phyloP scores from a whole-genome alignment of 1,140 invertebrate genomes.

The Diabrotica undecimpunctata region DNA sequence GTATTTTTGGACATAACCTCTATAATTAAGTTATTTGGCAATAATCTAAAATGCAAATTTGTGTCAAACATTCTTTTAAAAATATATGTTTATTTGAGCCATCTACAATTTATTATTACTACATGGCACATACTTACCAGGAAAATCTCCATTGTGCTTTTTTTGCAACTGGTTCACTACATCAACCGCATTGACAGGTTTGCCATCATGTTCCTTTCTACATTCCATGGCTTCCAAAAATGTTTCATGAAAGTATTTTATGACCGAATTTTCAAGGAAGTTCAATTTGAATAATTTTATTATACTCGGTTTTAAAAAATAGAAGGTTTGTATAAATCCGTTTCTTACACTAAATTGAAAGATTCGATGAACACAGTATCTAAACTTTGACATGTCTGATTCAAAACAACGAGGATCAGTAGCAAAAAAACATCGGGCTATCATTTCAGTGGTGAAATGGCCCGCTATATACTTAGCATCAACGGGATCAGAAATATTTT shows the following conservation, averaged over 20 bases:
- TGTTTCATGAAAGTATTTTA: not conserved
- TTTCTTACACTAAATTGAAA: conserved; percentile 24
- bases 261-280: not conserved
- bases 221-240: conserved; percentile 1
- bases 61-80: too few species aligned
- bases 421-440: conserved; percentile 49
- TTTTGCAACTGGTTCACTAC: not conserved
- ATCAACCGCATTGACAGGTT: not conserved
- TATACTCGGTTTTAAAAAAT: conserved; percentile 11
- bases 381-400: conserved; percentile 47
- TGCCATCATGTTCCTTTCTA: not conserved
- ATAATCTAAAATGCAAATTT: too few species aligned
- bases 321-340: not conserved
- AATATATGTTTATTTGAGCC: too few species aligned
- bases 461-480: conserved; percentile 39
- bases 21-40: too few species aligned
- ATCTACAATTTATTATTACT: too few species aligned
- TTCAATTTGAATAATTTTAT: not conserved
- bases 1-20: too few species aligned
- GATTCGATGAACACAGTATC: conserved; percentile 26
- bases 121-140: too few species aligned
- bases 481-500: conserved; percentile 3
- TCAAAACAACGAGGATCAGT: conserved; percentile 46
- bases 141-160: not conserved
- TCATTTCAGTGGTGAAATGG: conserved; percentile 53